Evolutionary conservation across 2,797 vertebrate genomes (phyloP), one percentile per base, ranked within the genome.

Genomic region (Atherinosoma microstoma): DNA sequence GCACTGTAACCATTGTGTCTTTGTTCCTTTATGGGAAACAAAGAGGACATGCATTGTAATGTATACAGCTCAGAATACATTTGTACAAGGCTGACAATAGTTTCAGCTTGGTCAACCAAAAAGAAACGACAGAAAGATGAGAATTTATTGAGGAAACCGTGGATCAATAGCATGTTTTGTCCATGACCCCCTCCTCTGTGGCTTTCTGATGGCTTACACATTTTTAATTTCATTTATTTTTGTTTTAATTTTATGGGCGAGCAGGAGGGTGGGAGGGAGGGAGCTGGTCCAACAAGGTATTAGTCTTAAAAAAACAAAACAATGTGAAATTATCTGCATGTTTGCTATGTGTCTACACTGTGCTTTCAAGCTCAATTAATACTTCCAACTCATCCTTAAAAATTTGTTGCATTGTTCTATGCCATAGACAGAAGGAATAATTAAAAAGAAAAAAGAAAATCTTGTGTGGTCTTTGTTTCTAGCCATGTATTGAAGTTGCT

Each of bases 121-220:
- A 76, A 73, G 32, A 75, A 76, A 79, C 68, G 32, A 58, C 74
- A 82, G 76, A 79, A 85, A 80, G 67, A 87, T 75, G 64, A 84
- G 80, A 83, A 90, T 86, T 84, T 85, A 75, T 79, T 87, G 63
- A 92, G 86, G 85, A 94, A 94, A 94, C 88, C 91, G 94, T 96
- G 95, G 95, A 95, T 95, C 95, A 95, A 95, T 95, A 94, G 94
- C 94, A 95, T 95, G 94, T 90, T 92, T 89, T 93, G 92, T 94
- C 91, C 94, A 95, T 95, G 93, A 92, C 90, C 93, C 91, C 45
- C 85, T 94, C 93, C 94, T 94, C 91, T 95, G 94, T 95, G 94
- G 94, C 94, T 96, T 95, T 93, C 91, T 88, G 91, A 95, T 91
- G 94, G 93, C 94, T 95, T 94, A 94, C 91, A 95, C 93, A 95